A percentile compares a stretch with the other conserved stretches of the same genome.
Conservation (phyloP, 2,888 invertebrate species). For the Belgica antarctica region DNA sequence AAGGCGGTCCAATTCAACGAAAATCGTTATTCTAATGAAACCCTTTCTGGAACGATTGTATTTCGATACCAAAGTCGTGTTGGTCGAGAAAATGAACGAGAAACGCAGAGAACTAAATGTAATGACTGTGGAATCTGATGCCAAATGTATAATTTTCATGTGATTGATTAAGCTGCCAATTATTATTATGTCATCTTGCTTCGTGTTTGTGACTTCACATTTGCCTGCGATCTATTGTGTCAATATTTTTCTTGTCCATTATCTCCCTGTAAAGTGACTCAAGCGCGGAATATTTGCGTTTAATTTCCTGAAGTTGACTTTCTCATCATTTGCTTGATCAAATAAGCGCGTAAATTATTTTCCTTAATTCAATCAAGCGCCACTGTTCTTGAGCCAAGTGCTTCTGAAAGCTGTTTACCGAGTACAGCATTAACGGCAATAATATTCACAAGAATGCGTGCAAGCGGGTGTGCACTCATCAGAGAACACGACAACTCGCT, state of each 20-base stretch:
- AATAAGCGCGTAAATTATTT: not conserved
- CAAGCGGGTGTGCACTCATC: not conserved
- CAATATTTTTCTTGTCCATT: conserved; percentile 7
- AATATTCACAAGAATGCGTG: no score
- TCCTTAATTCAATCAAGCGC: conserved; percentile 21
- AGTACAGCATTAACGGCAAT: no score
- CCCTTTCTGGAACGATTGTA: conserved; percentile 8
- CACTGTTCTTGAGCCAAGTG: not conserved
- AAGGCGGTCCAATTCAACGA: not conserved
- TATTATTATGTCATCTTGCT: not conserved
- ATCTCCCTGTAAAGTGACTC: not conserved
- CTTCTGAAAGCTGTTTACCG: not conserved
- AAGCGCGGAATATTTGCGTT: conserved; percentile 1
- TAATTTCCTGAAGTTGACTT: not conserved
- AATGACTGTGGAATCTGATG: not conserved
- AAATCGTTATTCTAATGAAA: not conserved
- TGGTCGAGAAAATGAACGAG: not conserved
- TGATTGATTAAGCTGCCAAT: conserved; percentile 15
- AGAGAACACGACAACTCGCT: not conserved
- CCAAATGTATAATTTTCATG: not conserved
- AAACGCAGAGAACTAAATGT: not conserved
- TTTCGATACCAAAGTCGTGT: not conserved
- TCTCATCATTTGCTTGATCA: not conserved
- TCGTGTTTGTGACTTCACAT: not conserved
- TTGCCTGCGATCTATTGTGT: not conserved